Base-by-base conservation (phyloP, 2,797 vertebrate species). In the Hoplostethus atlanticus region DNA sequence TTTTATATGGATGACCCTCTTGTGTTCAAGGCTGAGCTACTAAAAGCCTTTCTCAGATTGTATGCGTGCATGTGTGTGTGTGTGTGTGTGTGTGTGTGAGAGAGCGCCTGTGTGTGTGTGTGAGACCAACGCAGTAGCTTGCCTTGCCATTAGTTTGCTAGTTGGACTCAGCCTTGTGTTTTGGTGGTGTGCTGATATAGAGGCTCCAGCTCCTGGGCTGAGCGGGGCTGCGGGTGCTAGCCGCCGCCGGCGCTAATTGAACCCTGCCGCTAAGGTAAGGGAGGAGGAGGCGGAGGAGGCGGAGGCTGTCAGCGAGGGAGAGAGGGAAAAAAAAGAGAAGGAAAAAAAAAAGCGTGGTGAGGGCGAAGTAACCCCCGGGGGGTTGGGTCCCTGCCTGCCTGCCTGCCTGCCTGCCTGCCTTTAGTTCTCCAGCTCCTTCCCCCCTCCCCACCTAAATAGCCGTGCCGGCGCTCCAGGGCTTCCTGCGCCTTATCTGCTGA, bases 401-500 rank as follows among this genome's bases (percentile, higher is more conserved):
- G 84, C 63, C 77, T 85, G 71, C 68, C 68, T 91, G 87, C 81
- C 85, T 90, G 88, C 86, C 85, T 92, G 85, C 86, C 82, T 92
- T 88, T 89, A 91, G 65, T 87, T 89, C 84, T 86, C 84, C 75
- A 79, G 81, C 88, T 74, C 84, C 86, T 64, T 58, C 81, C 85
- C 87, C 81, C 90, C 79, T 77, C 90, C 90, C 87, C 79, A 78
- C 92, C 93, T 94, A 95, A 95, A 95, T 95, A 94, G 92, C 92
- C 91, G 87, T 91, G 90, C 92, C 91, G 90, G 85, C 85, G 91
- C 94, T 94, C 77, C 92, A 91, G 92, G 92, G 93, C 93, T 94
- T 95, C 93, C 92, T 95, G 90, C 83, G 90, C 94, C 93, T 94
- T 94, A 94, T 95, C 94, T 94, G 93, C 91, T 92, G 92, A 94